Evolutionary conservation across 2,888 invertebrate genomes (phyloP).

Genomic region (Pachycephus smyrnensis): DNA sequence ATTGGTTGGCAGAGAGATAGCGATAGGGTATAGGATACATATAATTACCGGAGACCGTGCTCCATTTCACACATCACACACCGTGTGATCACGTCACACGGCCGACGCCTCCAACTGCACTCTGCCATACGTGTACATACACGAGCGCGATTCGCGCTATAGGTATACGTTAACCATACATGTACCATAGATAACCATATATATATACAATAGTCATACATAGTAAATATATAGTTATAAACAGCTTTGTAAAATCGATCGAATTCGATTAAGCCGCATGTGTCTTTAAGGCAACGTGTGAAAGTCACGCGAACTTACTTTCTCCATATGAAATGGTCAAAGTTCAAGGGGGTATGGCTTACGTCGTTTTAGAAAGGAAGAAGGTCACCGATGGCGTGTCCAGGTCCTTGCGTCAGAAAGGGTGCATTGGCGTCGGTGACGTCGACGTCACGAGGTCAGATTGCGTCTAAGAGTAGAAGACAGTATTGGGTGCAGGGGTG

Average conservation of each 20-base stretch:
- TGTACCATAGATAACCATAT: neutral
- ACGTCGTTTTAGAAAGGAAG: neutral
- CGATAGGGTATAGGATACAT: conserved; percentile 59
- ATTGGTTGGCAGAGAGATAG: conserved; percentile 36
- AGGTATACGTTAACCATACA: neutral
- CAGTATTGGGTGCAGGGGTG: conserved; percentile 8
- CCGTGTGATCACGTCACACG: conserved; percentile 61
- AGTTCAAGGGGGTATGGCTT: neutral
- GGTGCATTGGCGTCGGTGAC: neutral
- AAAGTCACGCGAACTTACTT: neutral
- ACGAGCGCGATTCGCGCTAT: neutral
- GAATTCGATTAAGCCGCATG: neutral
- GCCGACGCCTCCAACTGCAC: conserved; percentile 53
- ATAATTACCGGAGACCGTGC: conserved; percentile 60
- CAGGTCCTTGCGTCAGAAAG: neutral
- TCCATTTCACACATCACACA: conserved; percentile 63
- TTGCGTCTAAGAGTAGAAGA: conserved; percentile 8
- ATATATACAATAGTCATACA: neutral
- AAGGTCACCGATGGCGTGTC: neutral
- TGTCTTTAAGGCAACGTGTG: neutral
- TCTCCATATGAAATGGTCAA: neutral
- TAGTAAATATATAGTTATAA: neutral
- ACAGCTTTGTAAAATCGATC: neutral
- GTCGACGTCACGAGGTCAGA: conserved; percentile 18
- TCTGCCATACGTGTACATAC: neutral